Evolutionary conservation across 2,113 vertebrate genomes (phyloP).

Genomic region (Rhinopithecus roxellana): DNA sequence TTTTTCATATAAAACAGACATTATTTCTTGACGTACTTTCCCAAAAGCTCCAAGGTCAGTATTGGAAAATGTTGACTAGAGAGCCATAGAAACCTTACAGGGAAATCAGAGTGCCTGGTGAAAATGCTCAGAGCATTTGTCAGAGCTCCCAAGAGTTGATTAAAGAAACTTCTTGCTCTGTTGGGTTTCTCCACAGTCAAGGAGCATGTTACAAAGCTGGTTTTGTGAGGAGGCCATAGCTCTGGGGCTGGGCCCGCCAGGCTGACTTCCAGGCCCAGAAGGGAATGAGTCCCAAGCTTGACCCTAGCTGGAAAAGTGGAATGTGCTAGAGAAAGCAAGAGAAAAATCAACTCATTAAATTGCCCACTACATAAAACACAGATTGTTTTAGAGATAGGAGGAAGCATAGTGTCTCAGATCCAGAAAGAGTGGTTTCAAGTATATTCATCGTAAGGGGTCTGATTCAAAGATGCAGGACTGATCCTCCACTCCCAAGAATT

Average conservation of each 20-base stretch:
- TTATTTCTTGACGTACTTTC: constrained; percentile 33
- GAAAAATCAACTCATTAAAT: constrained; percentile 49
- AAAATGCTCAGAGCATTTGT: constrained; percentile 44
- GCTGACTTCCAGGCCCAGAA: not conserved
- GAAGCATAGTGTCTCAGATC: not conserved
- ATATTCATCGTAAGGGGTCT: not conserved
- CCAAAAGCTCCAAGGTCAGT: not conserved
- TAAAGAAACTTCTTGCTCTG: not conserved
- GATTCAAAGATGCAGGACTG: not conserved
- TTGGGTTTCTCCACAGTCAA: constrained; percentile 35
- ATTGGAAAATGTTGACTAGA: constrained; percentile 34
- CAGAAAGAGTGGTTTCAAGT: constrained; percentile 31
- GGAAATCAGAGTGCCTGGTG: not conserved
- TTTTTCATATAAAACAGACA: not conserved
- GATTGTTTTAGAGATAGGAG: not conserved
- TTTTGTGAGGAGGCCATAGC: not conserved
- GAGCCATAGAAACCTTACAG: constrained; percentile 21
- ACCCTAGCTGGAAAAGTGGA: constrained; percentile 37
- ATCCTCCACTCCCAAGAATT: constrained; percentile 4
- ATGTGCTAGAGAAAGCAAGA: constrained; percentile 14
- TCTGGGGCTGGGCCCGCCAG: not conserved
- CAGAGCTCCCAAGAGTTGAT: not conserved
- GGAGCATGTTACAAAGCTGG: constrained; percentile 27
- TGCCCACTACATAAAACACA: not conserved
- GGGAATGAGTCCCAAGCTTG: not conserved